Conservation (phyloP, 64 coral and sea anemone genomes). For the Actinia tenebrosa region DNA sequence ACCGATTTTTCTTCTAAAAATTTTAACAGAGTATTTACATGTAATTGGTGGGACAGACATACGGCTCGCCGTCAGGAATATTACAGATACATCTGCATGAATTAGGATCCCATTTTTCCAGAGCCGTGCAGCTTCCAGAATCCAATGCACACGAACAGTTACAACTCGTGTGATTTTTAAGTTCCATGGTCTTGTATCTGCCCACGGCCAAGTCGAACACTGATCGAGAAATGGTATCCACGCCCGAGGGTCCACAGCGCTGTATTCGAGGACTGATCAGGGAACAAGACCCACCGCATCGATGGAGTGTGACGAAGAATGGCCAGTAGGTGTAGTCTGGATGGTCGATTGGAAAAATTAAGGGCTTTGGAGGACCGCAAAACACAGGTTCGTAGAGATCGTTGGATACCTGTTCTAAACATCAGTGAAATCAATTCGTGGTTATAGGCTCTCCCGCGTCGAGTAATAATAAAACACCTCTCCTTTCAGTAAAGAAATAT, state of each 20-base stretch:
- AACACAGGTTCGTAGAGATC: neutral
- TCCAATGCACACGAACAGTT: conserved; percentile 1
- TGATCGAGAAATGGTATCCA: neutral
- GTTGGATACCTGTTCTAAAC: neutral
- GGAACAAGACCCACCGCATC: conserved; percentile 36
- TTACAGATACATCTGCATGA: conserved; percentile 25
- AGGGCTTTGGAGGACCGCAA: conserved; percentile 15
- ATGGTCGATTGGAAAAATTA: conserved; percentile 16
- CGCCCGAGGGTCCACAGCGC: neutral
- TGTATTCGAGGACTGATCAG: conserved; percentile 4
- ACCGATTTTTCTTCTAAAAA: neutral
- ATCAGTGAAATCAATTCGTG: no score
- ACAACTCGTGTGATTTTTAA: conserved; percentile 48
- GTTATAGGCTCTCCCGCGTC: no score
- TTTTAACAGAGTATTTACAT: neutral
- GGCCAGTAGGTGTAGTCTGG: conserved; percentile 40
- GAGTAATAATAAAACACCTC: no score
- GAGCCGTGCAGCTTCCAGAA: neutral
- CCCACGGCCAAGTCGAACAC: neutral
- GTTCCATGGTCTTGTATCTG: neutral
- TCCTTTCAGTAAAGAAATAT: no score
- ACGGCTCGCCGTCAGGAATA: conserved; percentile 15
- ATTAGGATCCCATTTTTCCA: conserved; percentile 27
- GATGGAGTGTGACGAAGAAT: conserved; percentile 38
- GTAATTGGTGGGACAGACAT: conserved; percentile 1